Conservation (phyloP, 1,140 invertebrate species). For the Euwallacea fornicatus region DNA sequence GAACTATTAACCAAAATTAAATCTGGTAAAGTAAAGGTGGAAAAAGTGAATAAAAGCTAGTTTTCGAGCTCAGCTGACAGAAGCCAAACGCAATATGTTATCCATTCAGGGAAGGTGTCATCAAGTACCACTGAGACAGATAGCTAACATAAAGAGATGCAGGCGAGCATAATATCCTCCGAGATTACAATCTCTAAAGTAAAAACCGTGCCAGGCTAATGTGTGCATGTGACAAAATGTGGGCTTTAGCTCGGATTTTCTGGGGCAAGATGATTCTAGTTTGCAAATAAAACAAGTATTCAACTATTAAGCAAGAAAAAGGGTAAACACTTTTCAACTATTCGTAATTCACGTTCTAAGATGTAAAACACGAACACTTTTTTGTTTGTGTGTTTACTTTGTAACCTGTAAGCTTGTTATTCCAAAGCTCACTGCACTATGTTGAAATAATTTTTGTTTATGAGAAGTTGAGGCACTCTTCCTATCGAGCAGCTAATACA, state of each 20-base stretch:
- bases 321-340: too few species aligned
- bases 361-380: too few species aligned
- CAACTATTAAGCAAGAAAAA: too few species aligned
- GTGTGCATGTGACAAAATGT: conserved; percentile 27
- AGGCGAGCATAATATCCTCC: conserved; percentile 39
- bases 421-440: too few species aligned
- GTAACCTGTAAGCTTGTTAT: too few species aligned
- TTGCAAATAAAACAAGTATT: conserved; percentile 8
- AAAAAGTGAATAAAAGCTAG: conserved; percentile 10
- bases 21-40: not conserved
- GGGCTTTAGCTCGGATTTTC: conserved; percentile 11
- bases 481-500: too few species aligned
- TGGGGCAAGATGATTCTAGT: conserved; percentile 13
- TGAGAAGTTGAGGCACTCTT: too few species aligned
- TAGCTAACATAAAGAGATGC: conserved; percentile 42
- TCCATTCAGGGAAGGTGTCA: conserved; percentile 38
- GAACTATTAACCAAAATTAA: conserved; percentile 7
- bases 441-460: too few species aligned
- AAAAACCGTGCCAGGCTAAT: conserved; percentile 38
- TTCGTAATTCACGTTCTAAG: too few species aligned
- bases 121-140: conserved; percentile 42
- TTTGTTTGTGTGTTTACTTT: too few species aligned
- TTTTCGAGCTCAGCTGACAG: conserved; percentile 24
- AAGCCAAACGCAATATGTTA: conserved; percentile 40
- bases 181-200: conserved; percentile 43